These are phyloP conservation scores for cattle (Bos taurus) DNA, from an alignment of 2,113 vertebrate genomes.

Conservation along the genomic window DNA sequence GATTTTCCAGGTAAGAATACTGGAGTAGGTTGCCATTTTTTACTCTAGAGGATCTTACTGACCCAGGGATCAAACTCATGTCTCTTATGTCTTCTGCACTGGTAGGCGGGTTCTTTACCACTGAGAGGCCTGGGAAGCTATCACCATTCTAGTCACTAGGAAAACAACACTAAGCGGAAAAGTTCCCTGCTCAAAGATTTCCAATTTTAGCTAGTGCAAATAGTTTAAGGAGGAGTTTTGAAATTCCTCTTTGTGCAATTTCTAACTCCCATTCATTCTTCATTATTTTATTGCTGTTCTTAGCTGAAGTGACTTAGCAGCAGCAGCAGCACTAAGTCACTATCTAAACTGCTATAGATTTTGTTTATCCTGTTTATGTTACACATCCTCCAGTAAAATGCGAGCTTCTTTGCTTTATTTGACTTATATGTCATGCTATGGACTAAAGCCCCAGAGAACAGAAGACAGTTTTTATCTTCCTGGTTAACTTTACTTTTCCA, in stretches of 20 bases:
- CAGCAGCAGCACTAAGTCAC: not conserved
- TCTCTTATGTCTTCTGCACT: not conserved
- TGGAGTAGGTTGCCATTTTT: not conserved
- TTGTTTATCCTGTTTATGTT: not conserved
- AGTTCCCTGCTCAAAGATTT: not conserved
- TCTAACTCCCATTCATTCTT: not conserved
- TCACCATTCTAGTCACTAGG: not conserved
- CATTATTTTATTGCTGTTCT: not conserved
- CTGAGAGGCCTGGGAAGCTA: not conserved
- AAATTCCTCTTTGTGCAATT: not conserved
- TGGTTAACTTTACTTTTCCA: not conserved
- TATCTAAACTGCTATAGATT: not conserved
- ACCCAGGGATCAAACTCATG: not conserved
- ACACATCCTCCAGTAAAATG: not conserved
- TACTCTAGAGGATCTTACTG: not conserved
- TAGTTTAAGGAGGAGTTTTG: not conserved
- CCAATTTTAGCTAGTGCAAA: not conserved
- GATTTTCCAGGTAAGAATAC: not conserved
- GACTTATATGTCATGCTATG: not conserved
- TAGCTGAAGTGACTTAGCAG: not conserved
- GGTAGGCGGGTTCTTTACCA: not conserved
- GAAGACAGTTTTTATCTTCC: not conserved
- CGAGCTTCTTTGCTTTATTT: not conserved
- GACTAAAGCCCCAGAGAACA: not conserved
- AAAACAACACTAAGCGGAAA: not conserved